Evolutionary conservation across 2,888 invertebrate species (phyloP).

Genomic region (Phyllotreta cruciferae): DNA sequence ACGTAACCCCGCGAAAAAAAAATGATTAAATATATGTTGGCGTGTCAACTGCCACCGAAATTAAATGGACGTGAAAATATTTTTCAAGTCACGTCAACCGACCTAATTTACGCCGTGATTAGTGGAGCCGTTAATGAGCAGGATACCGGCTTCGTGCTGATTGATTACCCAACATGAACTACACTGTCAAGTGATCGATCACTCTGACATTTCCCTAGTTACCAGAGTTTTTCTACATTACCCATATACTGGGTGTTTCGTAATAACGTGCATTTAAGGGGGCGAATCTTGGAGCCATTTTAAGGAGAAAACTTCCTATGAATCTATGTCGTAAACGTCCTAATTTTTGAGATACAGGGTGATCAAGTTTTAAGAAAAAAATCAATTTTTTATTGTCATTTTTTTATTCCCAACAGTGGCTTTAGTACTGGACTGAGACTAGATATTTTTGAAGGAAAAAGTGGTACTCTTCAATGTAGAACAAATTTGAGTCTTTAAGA

Average conservation of each 20-base stretch:
- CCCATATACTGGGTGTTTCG: too few species aligned
- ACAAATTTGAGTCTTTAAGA: conserved; percentile 32
- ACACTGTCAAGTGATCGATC: conserved; percentile 57
- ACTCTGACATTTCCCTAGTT: conserved; percentile 33
- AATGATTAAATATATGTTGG: conserved; percentile 34
- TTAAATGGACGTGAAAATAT: conserved; percentile 43
- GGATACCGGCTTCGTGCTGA: conserved; percentile 48
- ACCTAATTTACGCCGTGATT: conserved; percentile 45
- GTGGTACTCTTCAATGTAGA: too few species aligned
- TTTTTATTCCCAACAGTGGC: too few species aligned
- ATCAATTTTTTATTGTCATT: too few species aligned
- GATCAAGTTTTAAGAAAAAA: too few species aligned
- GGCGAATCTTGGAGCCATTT: too few species aligned
- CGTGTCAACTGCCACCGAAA: conserved; percentile 37
- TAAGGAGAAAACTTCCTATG: too few species aligned
- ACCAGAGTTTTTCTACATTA: conserved; percentile 1
- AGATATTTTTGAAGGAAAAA: too few species aligned
- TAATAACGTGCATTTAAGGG: too few species aligned
- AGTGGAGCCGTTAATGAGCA: conserved; percentile 51
- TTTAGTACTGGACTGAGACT: too few species aligned
- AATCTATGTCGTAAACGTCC: too few species aligned
- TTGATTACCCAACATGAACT: conserved; percentile 52
- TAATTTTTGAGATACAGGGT: too few species aligned
- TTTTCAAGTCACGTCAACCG: conserved; percentile 41
- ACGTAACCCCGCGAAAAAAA: background rate